phyloP scores from a whole-genome alignment of 2,797 vertebrate species.

The Xenops minutus region DNA sequence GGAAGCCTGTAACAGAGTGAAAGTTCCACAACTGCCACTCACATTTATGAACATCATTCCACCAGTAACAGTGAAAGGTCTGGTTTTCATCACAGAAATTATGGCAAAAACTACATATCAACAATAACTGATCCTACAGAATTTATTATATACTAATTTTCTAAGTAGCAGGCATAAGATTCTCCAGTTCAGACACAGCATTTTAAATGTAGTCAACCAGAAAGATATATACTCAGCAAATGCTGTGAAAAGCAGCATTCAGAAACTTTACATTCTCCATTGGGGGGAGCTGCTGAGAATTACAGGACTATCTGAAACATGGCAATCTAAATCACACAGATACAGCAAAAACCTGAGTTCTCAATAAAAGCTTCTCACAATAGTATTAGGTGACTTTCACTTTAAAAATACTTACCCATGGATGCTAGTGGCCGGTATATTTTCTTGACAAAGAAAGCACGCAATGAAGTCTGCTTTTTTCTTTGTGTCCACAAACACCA shows the following conservation, averaged over 20 bases:
- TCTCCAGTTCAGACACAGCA: not conserved
- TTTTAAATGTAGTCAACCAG: not conserved
- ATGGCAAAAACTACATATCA: not conserved
- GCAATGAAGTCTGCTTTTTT: constrained; percentile 92
- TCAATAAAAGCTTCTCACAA: not conserved
- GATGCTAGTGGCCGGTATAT: constrained; percentile 90
- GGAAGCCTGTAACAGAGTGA: not conserved
- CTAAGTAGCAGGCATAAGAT: not conserved
- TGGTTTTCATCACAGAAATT: not conserved
- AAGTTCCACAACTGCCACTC: not conserved
- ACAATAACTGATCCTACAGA: not conserved
- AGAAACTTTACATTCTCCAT: not conserved
- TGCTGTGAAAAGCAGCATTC: not conserved
- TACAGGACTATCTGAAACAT: not conserved
- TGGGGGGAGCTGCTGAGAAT: not conserved
- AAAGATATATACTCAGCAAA: not conserved
- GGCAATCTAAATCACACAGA: not conserved
- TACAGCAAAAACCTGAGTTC: accelerated
- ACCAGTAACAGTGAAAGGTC: not conserved
- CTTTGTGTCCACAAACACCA: constrained; percentile 97
- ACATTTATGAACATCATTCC: not conserved
- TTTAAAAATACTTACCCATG: constrained; percentile 82
- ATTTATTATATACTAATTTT: not conserved
- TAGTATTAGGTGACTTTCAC: not conserved
- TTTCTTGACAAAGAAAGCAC: constrained; percentile 89